Conservation (phyloP, 2,113 vertebrate genomes). For the Cyrtonyx montezumae region DNA sequence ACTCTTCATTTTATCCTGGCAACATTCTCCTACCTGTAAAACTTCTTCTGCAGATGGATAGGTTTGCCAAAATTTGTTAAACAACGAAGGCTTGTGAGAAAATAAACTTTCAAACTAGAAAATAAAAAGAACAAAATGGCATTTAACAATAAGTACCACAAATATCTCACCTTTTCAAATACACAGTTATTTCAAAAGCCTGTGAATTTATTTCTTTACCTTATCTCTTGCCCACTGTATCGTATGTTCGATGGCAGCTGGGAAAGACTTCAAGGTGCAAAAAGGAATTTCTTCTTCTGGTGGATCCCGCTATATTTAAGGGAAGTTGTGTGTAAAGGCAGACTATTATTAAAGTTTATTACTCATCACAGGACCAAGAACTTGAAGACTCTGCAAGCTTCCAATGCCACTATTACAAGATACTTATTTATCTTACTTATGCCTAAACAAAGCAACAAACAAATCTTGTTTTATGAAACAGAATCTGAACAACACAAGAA, state of each 20-base stretch:
- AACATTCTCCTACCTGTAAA: conserved; percentile 84
- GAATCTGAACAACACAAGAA: neutral
- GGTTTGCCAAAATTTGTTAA: conserved; percentile 96
- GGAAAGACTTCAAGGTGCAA: conserved; percentile 98
- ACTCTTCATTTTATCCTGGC: neutral
- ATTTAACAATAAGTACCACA: neutral
- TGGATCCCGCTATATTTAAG: conserved; percentile 88
- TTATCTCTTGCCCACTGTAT: conserved; percentile 99
- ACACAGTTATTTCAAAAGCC: neutral
- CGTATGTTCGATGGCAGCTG: conserved; percentile 95
- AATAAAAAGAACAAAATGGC: neutral
- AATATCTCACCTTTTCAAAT: neutral
- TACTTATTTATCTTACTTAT: neutral
- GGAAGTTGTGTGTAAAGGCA: neutral
- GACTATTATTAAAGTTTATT: neutral
- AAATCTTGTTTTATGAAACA: neutral
- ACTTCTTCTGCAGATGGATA: conserved; percentile 87
- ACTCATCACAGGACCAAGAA: neutral
- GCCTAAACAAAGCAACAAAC: neutral
- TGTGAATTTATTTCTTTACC: conserved; percentile 71
- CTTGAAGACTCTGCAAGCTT: neutral
- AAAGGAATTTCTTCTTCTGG: conserved; percentile 99
- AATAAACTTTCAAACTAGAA: conserved; percentile 95
- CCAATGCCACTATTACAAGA: neutral
- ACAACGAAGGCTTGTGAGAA: conserved; percentile 93